Conservation (phyloP, 2,888 invertebrate species). For the Embidobia sp. region DNA sequence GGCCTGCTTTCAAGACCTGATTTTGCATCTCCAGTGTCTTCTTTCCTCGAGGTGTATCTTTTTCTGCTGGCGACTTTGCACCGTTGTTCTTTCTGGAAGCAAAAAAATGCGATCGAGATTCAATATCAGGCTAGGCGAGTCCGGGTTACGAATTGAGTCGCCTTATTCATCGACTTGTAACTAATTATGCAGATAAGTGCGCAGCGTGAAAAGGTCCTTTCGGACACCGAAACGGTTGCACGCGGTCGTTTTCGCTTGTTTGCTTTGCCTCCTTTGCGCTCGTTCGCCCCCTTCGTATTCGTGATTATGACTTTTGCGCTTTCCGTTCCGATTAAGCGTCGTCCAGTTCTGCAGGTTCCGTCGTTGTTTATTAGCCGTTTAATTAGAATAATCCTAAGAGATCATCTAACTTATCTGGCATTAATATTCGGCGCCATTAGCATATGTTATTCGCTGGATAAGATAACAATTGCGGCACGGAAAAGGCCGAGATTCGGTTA, state of each 20-base stretch:
- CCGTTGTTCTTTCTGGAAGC: constrained; percentile 29
- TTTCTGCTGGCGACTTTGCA: constrained; percentile 49
- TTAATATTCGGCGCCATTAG: constrained; percentile 35
- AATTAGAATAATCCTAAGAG: constrained; percentile 46
- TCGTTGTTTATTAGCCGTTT: constrained; percentile 20
- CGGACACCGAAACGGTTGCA: constrained; percentile 69
- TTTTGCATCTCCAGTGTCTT: constrained; percentile 59
- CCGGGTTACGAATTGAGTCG: constrained; percentile 72
- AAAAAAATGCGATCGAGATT: constrained; percentile 67
- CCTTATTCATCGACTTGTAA: constrained; percentile 71
- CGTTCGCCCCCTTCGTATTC: constrained; percentile 22
- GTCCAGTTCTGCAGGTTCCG: constrained; percentile 53
- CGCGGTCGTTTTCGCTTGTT: constrained; percentile 61
- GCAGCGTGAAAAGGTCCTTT: constrained; percentile 70
- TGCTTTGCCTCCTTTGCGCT: constrained; percentile 14
- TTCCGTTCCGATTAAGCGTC: constrained; percentile 43
- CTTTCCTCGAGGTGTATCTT: constrained; percentile 56
- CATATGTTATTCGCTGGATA: constrained; percentile 21
- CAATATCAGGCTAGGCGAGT: constrained; percentile 64
- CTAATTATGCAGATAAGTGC: constrained; percentile 77
- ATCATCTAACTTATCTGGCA: constrained; percentile 34
- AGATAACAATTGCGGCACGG: constrained; percentile 15
- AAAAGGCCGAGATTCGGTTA: constrained; percentile 3
- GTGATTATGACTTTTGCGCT: constrained; percentile 44
- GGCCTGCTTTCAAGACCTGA: constrained; percentile 43